Percentiles rank a stretch among this genome's conserved stretches.
Evolutionary conservation across 2,113 vertebrate species (phyloP).

Genomic region (cattle (Bos taurus)): DNA sequence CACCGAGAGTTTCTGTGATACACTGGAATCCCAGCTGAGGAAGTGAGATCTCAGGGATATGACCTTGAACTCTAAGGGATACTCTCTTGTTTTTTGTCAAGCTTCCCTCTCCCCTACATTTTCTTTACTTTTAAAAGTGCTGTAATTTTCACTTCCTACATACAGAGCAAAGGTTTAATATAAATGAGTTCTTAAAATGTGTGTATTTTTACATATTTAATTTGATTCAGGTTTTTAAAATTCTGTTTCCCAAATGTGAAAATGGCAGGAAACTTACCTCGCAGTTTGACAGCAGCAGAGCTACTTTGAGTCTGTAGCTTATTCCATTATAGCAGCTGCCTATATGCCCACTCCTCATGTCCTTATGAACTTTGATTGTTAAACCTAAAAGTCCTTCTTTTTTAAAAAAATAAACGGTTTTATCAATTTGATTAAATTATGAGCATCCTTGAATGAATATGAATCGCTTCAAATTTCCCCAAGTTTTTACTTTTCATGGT

Average conservation of each 20-base stretch:
- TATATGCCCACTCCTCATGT: fast-evolving
- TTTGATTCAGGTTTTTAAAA: not conserved
- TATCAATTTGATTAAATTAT: not conserved
- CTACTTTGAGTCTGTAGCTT: fast-evolving
- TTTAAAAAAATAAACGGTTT: not conserved
- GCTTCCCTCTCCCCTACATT: fast-evolving
- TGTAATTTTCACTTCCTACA: not conserved
- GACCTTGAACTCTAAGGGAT: not conserved
- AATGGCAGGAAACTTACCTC: not conserved
- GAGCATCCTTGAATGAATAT: not conserved
- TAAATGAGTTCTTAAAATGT: not conserved
- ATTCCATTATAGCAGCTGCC: fast-evolving
- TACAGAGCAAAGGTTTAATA: not conserved
- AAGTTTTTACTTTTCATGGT: not conserved
- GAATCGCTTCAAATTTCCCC: not conserved
- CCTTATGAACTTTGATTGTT: not conserved
- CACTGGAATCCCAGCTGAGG: not conserved
- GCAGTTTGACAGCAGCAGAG: fast-evolving
- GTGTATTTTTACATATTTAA: not conserved
- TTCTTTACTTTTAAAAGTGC: not conserved
- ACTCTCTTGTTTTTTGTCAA: not conserved
- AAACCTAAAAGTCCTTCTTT: not conserved
- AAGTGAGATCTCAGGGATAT: not conserved
- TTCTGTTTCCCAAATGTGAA: not conserved
- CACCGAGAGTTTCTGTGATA: not conserved